Evolutionary conservation across 2,888 invertebrate species (phyloP).

Genomic region (Mythimna pallens): DNA sequence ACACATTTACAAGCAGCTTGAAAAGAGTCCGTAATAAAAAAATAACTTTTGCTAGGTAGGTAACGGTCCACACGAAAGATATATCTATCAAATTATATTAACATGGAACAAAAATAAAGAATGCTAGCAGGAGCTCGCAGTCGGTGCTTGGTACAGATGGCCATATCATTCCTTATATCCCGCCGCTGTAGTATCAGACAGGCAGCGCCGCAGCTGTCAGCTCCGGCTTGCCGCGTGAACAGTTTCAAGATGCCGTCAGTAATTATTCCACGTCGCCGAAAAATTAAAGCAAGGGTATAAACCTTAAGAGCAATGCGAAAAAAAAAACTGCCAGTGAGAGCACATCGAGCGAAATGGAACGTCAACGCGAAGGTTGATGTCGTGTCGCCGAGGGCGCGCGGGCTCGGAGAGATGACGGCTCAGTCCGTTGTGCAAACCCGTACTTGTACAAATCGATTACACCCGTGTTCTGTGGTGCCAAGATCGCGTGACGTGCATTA

Average conservation of each 20-base stretch:
- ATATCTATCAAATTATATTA: slow-evolving; percentile 57
- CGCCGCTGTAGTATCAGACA: slow-evolving; percentile 76
- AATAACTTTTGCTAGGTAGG: slow-evolving; percentile 46
- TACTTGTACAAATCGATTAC: slow-evolving; percentile 86
- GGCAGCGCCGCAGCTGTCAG: slow-evolving; percentile 79
- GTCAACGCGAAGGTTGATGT: slow-evolving; percentile 80
- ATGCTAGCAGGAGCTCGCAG: slow-evolving; percentile 41
- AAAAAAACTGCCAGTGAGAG: slow-evolving; percentile 77
- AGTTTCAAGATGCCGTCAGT: slow-evolving; percentile 79
- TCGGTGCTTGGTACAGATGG: slow-evolving; percentile 46
- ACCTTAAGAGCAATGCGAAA: slow-evolving; percentile 77
- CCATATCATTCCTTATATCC: slow-evolving; percentile 61
- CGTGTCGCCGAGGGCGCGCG: slow-evolving; percentile 77
- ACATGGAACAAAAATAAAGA: slow-evolving; percentile 54
- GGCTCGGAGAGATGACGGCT: slow-evolving; percentile 77
- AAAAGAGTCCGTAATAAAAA: slow-evolving; percentile 25
- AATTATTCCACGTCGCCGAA: slow-evolving; percentile 86
- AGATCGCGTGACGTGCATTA: slow-evolving; percentile 87
- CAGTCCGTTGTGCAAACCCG: slow-evolving; percentile 79
- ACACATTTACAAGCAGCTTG: slow-evolving; percentile 51
- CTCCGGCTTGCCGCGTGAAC: slow-evolving; percentile 80
- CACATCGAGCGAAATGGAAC: slow-evolving; percentile 81
- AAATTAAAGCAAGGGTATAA: slow-evolving; percentile 85
- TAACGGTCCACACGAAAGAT: slow-evolving; percentile 55
- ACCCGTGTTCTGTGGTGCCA: slow-evolving; percentile 80